Evolutionary conservation across 2,797 vertebrate genomes (phyloP).

Genomic region (Phalloptychus januarius): DNA sequence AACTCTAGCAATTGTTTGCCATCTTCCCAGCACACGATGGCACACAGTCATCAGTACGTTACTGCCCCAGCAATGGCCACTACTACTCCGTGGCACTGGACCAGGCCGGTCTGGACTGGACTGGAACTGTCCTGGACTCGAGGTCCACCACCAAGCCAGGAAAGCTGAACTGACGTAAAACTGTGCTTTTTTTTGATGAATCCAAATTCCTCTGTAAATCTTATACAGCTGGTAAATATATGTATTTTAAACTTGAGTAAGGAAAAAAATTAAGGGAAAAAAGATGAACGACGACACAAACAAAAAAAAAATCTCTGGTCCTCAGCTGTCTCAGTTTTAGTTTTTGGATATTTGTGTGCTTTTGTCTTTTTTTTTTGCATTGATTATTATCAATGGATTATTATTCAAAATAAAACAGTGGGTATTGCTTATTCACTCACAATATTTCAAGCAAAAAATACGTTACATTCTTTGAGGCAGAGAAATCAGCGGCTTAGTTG

Average conservation of each 20-base stretch:
- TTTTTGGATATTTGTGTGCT: conserved; percentile 75
- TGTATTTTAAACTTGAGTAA: conserved; percentile 72
- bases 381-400: conserved; percentile 73
- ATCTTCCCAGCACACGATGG: conserved; percentile 58
- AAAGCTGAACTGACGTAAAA: conserved; percentile 70
- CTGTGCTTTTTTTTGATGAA: conserved; percentile 68
- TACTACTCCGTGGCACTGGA: conserved; percentile 31
- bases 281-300: conserved; percentile 27
- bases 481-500: conserved; percentile 62
- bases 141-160: conserved; percentile 58
- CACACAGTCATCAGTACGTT: conserved; percentile 27
- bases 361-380: conserved; percentile 75
- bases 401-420: conserved; percentile 62
- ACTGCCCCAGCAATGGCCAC: conserved; percentile 43
- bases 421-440: conserved; percentile 67
- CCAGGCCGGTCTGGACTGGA: conserved; percentile 39
- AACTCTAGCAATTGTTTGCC: conserved; percentile 53
- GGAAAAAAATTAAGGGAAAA: conserved; percentile 30
- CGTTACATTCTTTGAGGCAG: conserved; percentile 42
- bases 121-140: conserved; percentile 52
- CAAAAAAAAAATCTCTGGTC: conserved; percentile 46
- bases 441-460: conserved; percentile 61
- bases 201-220: conserved; percentile 70
- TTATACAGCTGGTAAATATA: conserved; percentile 66
- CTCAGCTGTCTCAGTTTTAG: conserved; percentile 68